Percentiles rank a stretch among this genome's conserved stretches.
phyloP scores from a whole-genome alignment of 53 echinoderm and acorn worm species.

The Paelopatides confundens region DNA sequence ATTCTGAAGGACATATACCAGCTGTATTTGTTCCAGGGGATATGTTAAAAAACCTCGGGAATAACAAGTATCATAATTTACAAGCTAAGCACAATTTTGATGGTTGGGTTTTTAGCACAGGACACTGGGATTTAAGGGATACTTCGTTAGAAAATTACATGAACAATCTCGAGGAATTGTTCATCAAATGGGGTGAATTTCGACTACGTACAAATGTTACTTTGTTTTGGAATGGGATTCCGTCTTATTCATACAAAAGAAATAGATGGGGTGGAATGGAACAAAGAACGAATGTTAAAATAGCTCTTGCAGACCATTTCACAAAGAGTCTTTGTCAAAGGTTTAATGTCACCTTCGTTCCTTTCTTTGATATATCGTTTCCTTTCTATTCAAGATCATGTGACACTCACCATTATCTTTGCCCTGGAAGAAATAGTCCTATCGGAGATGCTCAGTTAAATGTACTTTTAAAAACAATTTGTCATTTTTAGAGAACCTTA shows the following conservation, averaged over 20 bases:
- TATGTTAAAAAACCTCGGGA: not conserved
- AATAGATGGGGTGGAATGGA: not conserved
- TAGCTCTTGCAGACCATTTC: not conserved
- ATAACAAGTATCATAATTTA: not conserved
- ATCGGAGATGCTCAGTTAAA: constrained; percentile 16
- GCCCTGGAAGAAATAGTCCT: not conserved
- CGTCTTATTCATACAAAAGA: constrained; percentile 8
- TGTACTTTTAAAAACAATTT: constrained; percentile 11
- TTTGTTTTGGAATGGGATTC: constrained; percentile 13
- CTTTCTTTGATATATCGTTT: constrained; percentile 15
- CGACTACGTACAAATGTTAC: not conserved
- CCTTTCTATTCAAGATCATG: constrained; percentile 21
- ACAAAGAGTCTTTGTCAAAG: constrained; percentile 9
- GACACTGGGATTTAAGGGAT: constrained; percentile 37
- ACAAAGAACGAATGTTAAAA: constrained; percentile 18
- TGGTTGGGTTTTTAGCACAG: constrained; percentile 21
- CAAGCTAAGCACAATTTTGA: not conserved
- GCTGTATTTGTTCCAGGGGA: not conserved
- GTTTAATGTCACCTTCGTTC: constrained; percentile 9
- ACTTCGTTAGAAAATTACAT: not conserved
- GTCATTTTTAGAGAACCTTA: too few species aligned
- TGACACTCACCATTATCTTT: constrained; percentile 42
- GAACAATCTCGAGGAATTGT: not conserved
- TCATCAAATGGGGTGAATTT: not conserved
- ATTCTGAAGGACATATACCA: not conserved